These are phyloP conservation scores for Antheraea assamensis DNA, from an alignment of 2,888 invertebrate species.

Conservation along the genomic window DNA sequence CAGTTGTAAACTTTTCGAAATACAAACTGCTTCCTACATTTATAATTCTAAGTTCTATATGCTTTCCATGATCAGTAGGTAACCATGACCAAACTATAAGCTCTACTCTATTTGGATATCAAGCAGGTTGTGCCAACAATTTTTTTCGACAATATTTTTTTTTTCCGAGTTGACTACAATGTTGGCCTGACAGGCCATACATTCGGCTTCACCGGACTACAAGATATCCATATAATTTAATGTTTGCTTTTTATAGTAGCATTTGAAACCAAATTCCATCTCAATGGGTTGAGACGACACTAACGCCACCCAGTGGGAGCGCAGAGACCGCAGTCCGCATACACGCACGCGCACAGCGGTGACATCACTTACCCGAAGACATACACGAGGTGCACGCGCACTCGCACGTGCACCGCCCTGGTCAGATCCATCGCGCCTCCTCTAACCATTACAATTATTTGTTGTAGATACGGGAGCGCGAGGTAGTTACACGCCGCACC, in stretches of 20 bases:
- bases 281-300: neutral
- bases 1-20: neutral
- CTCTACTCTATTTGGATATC: too few relatives aligned
- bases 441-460: neutral
- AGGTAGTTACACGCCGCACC: neutral
- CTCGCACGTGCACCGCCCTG: conserved; percentile 12
- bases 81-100: too few relatives aligned
- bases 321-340: neutral
- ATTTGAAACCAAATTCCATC: too few relatives aligned
- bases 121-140: too few relatives aligned
- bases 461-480: neutral
- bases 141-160: too few relatives aligned
- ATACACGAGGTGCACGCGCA: conserved; percentile 15
- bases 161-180: too few relatives aligned
- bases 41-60: too few relatives aligned
- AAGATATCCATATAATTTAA: too few relatives aligned
- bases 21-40: neutral
- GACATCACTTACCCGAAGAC: neutral
- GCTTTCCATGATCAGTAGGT: too few relatives aligned
- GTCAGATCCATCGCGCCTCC: conserved; percentile 27
- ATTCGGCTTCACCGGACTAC: too few relatives aligned
- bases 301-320: neutral
- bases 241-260: neutral
- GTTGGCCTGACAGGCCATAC: too few relatives aligned
- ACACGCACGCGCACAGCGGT: neutral